Conservation (phyloP, 2,888 invertebrate genomes). For the Drosophila gaucha region DNA sequence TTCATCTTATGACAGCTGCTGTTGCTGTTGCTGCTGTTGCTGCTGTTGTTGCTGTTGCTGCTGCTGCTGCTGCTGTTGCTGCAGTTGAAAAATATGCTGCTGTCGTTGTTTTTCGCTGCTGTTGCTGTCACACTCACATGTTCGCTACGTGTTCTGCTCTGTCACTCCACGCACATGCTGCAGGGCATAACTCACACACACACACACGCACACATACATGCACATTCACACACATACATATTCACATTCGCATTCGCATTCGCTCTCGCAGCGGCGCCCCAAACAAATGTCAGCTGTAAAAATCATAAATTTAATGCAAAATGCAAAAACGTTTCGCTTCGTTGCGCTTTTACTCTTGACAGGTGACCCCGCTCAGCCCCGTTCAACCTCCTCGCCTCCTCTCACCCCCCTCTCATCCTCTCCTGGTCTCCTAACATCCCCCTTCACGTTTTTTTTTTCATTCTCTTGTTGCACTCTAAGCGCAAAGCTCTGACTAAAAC, state of each 20-base stretch:
- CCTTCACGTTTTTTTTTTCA: background rate
- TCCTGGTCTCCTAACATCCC: constrained; percentile 3
- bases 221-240: constrained; percentile 9
- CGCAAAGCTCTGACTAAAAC: constrained; percentile 29
- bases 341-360: constrained; percentile 76
- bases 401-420: background rate
- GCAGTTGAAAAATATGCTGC: constrained; percentile 72
- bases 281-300: constrained; percentile 81
- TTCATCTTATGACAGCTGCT: constrained; percentile 83
- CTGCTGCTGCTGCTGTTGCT: constrained; percentile 36
- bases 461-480: constrained; percentile 4
- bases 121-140: constrained; percentile 61
- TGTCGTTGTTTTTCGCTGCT: constrained; percentile 56
- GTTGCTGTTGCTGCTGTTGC: constrained; percentile 32
- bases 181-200: constrained; percentile 47
- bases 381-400: constrained; percentile 1
- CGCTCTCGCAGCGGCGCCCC: constrained; percentile 64
- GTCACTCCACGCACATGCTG: constrained; percentile 66
- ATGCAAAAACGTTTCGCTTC: constrained; percentile 80
- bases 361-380: constrained; percentile 54
- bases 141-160: constrained; percentile 66
- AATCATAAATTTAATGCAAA: constrained; percentile 80
- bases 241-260: too few species aligned
- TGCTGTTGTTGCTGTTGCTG: constrained; percentile 26
- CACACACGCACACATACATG: constrained; percentile 8